phyloP scores from a whole-genome alignment of 2,888 invertebrate species.

The Caenorhabditis sp. region DNA sequence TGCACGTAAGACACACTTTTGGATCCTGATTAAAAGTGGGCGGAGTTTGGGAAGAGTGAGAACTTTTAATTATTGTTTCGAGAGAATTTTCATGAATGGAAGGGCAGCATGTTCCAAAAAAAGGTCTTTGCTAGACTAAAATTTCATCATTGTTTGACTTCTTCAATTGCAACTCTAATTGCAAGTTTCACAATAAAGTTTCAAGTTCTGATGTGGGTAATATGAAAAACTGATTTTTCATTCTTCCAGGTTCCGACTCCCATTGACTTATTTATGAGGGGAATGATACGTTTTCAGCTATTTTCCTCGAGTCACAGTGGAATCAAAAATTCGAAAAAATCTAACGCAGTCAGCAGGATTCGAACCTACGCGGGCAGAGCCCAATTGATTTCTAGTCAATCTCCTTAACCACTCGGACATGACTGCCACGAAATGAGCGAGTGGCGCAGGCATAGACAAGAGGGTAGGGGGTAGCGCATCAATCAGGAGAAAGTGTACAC shows the following conservation, averaged over 20 bases:
- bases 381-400: slow-evolving; percentile 83
- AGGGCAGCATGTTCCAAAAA: neutral
- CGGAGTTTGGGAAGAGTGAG: slow-evolving; percentile 7
- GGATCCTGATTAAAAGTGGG: slow-evolving; percentile 11
- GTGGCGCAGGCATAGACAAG: neutral
- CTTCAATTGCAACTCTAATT: neutral
- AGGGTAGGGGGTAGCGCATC: too few species aligned
- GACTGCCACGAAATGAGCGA: slow-evolving; percentile 64
- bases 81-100: neutral
- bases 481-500: too few species aligned
- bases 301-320: neutral
- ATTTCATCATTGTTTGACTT: slow-evolving; percentile 22
- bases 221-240: neutral
- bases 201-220: too few species aligned
- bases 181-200: neutral
- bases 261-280: neutral
- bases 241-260: neutral
- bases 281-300: neutral
- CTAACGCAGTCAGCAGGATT: slow-evolving; percentile 81
- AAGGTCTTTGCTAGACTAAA: neutral
- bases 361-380: slow-evolving; percentile 83
- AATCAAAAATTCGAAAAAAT: slow-evolving; percentile 2
- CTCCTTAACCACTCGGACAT: slow-evolving; percentile 83
- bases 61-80: neutral
- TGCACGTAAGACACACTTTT: slow-evolving; percentile 1